Base-by-base conservation (phyloP, 2,113 vertebrate species). In the Conger conger region DNA sequence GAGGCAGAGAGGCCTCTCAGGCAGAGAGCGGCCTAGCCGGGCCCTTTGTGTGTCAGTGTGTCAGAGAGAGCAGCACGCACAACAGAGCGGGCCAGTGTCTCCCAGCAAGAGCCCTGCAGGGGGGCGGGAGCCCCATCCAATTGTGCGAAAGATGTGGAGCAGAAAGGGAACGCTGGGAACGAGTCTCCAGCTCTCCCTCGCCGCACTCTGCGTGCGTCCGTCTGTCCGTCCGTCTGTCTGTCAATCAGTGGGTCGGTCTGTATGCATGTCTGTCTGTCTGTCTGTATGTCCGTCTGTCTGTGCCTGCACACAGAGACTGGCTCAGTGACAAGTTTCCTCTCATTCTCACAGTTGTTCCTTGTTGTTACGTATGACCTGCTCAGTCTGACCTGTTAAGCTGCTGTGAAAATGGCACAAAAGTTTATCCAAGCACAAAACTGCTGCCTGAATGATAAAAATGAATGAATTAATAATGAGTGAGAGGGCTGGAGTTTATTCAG, bases 121-220 rank as follows among this genome's bases (percentile, higher is more conserved):
- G 82, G 85, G 77, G 87, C 83, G 63, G 45, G 81, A 79, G 45
- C 84, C 88, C 80, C 91, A 88, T 93, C 89, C 91, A 76, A 92
- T 95, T 96, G 93, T 95, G 80, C 85, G 73, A 85, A 85, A 88
- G 90, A 95, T 94, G 90, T 95, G 91, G 93, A 93, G 93, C 92
- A 82, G 93, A 95, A 95, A 90, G 92, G 91, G 87, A 83, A 94
- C 91, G 88, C 86, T 88, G 90, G 87, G 90, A 93, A 94, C 87
- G 90, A 80, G 63, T 85, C 82, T 84, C 83, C 40, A 45, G 84
- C 17, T 57, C 87, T 83, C 80, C 77, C 0, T 27, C 50, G 79
- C 38, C 53, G 1, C 68, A 13, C 7, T 23, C n/a, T 53, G 40
- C 0, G 76, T 60, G 76, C 81, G 53, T 57, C 80, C 17, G 0